These are phyloP conservation scores for Megaustenia siamemsis DNA, from an alignment of 2,888 invertebrate species.

Conservation along the genomic window DNA sequence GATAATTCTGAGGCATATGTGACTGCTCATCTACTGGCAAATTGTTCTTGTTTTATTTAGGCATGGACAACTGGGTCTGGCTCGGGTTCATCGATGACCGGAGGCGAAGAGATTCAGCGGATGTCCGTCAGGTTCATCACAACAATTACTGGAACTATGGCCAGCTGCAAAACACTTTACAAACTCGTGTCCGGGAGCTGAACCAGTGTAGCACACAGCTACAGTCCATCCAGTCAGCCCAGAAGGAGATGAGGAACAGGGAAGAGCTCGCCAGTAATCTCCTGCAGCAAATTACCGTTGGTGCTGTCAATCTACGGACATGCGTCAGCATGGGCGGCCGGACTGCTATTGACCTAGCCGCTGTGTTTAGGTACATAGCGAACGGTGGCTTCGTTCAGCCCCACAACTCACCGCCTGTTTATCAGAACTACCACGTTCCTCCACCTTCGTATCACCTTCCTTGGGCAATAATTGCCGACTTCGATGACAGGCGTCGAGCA, in stretches of 20 bases:
- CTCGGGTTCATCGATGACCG: conserved; percentile 18
- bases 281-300: conserved; percentile 14
- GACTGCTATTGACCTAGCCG: neutral
- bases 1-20: too few species aligned
- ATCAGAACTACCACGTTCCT: neutral
- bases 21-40: too few species aligned
- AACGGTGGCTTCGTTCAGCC: conserved; percentile 26
- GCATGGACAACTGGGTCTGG: conserved; percentile 22
- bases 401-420: neutral
- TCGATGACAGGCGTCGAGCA: conserved; percentile 4
- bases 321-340: conserved; percentile 28
- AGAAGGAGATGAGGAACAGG: conserved; percentile 27
- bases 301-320: neutral
- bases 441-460: neutral
- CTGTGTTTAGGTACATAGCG: conserved; percentile 5
- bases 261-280: conserved; percentile 9
- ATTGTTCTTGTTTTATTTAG: neutral
- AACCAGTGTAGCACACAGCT: conserved; percentile 14
- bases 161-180: conserved; percentile 15
- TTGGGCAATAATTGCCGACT: neutral
- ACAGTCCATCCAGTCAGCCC: conserved; percentile 9
- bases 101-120: neutral
- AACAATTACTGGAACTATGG: conserved; percentile 28
- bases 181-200: conserved; percentile 15
- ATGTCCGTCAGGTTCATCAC: neutral